Conservation (phyloP, 2,888 invertebrate genomes). For the Aspidiotus rigidus region DNA sequence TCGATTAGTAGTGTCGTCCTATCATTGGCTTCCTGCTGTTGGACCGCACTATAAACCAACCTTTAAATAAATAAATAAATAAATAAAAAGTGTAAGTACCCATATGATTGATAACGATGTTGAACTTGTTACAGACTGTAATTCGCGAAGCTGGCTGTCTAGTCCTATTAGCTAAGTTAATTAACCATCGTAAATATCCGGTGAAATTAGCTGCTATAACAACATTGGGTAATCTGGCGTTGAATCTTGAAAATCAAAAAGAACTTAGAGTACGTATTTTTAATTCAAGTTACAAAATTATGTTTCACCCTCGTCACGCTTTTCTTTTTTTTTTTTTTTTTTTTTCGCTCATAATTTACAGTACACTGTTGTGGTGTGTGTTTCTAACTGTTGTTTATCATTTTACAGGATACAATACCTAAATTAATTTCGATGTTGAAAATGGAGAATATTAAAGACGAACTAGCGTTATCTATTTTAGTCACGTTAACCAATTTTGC, state of each 20-base stretch:
- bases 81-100: too few relatives aligned
- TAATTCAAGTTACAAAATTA: constrained; percentile 1
- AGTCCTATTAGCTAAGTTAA: constrained; percentile 44
- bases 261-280: constrained; percentile 45
- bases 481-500: constrained; percentile 49
- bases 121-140: constrained; percentile 43
- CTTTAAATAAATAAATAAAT: too few relatives aligned
- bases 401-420: constrained; percentile 45
- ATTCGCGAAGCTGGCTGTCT: constrained; percentile 48
- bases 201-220: constrained; percentile 45
- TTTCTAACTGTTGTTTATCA: too few relatives aligned
- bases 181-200: constrained; percentile 43
- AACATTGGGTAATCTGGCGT: constrained; percentile 48
- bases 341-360: neutral
- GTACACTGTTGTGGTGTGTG: neutral
- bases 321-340: constrained; percentile 4
- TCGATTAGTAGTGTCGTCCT: too few relatives aligned
- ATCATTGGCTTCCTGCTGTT: too few relatives aligned
- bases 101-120: too few relatives aligned
- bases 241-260: constrained; percentile 47
- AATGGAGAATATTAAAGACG: constrained; percentile 36
- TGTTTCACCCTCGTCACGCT: neutral
- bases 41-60: too few relatives aligned
- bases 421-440: constrained; percentile 44
- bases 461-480: constrained; percentile 44